Evolutionary conservation across 2,888 invertebrate genomes (phyloP), one percentile per base, ranked within the genome.

Genomic region (Macropis europaea): DNA sequence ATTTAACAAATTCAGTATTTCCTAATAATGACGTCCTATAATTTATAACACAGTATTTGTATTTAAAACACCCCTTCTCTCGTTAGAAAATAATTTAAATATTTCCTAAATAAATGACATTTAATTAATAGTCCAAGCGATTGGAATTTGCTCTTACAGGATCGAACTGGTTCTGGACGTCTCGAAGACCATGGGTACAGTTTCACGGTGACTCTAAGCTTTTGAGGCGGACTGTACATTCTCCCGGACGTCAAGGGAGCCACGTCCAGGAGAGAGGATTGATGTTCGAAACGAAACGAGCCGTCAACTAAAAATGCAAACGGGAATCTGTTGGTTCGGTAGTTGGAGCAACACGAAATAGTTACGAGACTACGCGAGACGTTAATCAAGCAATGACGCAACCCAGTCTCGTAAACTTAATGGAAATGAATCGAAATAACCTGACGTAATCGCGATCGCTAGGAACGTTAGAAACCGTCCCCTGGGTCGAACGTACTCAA

Each of bases 341-440:
- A 36, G 42, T 38, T 54, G 13, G 22, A 45, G 36, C 24, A 54
- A 43, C 15, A 40, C 42, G 32, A 66, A 73, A 70, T 64, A 61
- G 60, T 73, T 63, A 61, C 56, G 56, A 34, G 56, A 43, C 40
- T 38, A 42, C 17, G 36, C 59, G 54, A 48, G 68, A 24, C 56
- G 61, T 66, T 73, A 70, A 76, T 74, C 76, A 66, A 73, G 73
- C 42, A 59, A 40, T 74, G 74, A 74, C 71, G 74, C 45, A 74
- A 62, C 26, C 57, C 19, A 17, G 43, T 48, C 66, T 71, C 66
- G 52, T 71, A 59, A 75, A 77, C 47, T 68, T 64, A 68, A 76
- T 75, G 54, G 59, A 61, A 77, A 67, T 36, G 76, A 73, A 73
- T 72, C 67, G 72, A 64, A 64, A 73, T 61, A 72, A 74, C 62